Base-by-base conservation (phyloP, 2,113 vertebrate genomes). In the Platichthys stellatus region DNA sequence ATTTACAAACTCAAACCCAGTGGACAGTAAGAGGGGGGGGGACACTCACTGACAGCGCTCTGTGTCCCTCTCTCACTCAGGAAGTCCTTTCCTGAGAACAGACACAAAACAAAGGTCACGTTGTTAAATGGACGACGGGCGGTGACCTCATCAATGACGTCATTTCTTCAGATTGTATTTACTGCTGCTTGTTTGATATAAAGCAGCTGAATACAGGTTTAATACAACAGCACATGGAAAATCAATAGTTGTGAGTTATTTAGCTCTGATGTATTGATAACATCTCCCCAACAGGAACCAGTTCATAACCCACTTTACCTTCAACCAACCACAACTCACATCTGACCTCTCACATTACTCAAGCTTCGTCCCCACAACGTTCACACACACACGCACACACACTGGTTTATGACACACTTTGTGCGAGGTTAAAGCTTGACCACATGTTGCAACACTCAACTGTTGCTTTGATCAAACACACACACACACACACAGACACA, bases 41-140 rank as follows among this genome's bases (percentile, higher is more conserved):
- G 14, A 35, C 14, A 96, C 97, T 94, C 91, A 98, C 97, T 94
- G 92, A 97, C 84, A 56, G 96, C 97, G 88, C 88, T 94, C 78
- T 95, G 95, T 57, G 80, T 95, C 90, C 95, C 93, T 5, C 79
- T 82, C 58, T 86, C 86, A 82, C 92, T 92, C 83, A 99, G 92
- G 86, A 99, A 98, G 79, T 92, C 95, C 81, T 88, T 83, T 65
- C 91, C 97, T 97, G 93, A 84, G 86, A 20, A 77, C 13, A 21
- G 4, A 23, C 0, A 23, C 5, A 20, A 40, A 18, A 60, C 26
- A 18, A 60, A 61, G 14, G 26, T 61, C 18, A 62, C 59, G n/a
- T 9, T 54, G 21, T 21, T 0, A 20, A 49, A 49, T 18, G 47
- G 47, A 49, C 47, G 47, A 18, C 47, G 38, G 38, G 9, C 38